phyloP scores from a whole-genome alignment of 1,140 invertebrate species.

The Idris sp. region DNA sequence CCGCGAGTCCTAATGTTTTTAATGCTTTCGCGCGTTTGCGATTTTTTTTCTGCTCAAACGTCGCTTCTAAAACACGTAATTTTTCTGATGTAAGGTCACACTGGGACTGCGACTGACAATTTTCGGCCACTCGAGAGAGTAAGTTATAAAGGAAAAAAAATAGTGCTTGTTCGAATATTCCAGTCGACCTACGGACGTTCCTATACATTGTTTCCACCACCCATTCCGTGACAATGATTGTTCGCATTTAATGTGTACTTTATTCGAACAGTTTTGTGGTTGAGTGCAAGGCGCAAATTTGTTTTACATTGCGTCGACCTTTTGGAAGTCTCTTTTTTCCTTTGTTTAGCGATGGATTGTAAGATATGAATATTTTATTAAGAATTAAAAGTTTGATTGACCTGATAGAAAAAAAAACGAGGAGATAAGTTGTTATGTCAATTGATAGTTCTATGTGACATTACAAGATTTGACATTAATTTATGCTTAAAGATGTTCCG shows the following conservation, averaged over 20 bases:
- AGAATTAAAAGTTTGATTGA: constrained; percentile 35
- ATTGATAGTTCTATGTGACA: constrained; percentile 50
- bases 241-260: constrained; percentile 42
- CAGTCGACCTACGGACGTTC: constrained; percentile 35
- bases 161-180: constrained; percentile 11
- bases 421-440: constrained; percentile 45
- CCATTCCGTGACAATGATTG: constrained; percentile 26
- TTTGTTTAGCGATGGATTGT: constrained; percentile 16
- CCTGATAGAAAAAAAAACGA: constrained; percentile 9
- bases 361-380: constrained; percentile 34
- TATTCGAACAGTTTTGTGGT: constrained; percentile 24
- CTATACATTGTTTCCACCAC: constrained; percentile 40
- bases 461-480: constrained; percentile 18
- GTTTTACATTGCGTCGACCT: constrained; percentile 17
- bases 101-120: constrained; percentile 15
- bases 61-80: constrained; percentile 58
- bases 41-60: constrained; percentile 59
- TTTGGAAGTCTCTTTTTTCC: constrained; percentile 2
- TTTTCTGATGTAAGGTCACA: constrained; percentile 42
- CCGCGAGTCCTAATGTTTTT: too few species aligned
- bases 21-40: constrained; percentile 47
- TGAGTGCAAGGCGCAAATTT: constrained; percentile 3
- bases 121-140: background rate
- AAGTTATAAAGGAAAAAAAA: constrained; percentile 6
- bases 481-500: constrained; percentile 15